phyloP scores from a whole-genome alignment of 2,888 invertebrate species.

The Andrena praecox region DNA sequence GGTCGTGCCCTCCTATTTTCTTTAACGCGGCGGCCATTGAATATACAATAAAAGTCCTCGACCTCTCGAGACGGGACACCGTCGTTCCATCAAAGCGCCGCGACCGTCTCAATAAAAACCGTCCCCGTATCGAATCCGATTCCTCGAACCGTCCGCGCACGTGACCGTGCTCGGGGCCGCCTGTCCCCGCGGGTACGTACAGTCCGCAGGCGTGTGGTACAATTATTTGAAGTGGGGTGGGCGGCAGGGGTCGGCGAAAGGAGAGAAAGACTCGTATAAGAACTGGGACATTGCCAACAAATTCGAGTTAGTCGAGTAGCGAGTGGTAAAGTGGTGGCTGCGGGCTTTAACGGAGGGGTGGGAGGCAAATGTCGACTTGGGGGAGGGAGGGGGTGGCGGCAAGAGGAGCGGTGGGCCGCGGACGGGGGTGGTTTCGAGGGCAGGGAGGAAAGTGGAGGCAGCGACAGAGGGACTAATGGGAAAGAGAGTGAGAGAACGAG shows the following conservation, averaged over 20 bases:
- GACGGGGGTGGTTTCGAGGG: neutral
- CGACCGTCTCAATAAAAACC: slow-evolving; percentile 1
- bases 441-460: slow-evolving; percentile 53
- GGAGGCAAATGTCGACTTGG: slow-evolving; percentile 74
- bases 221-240: slow-evolving; percentile 47
- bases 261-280: slow-evolving; percentile 75
- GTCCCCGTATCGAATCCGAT: slow-evolving; percentile 9
- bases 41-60: neutral
- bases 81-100: neutral
- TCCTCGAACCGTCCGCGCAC: slow-evolving; percentile 14
- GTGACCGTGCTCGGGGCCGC: slow-evolving; percentile 30
- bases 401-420: slow-evolving; percentile 1
- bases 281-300: slow-evolving; percentile 82
- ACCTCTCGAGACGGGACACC: neutral
- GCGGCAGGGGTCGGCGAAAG: slow-evolving; percentile 64
- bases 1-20: neutral
- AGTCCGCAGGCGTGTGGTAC: slow-evolving; percentile 29
- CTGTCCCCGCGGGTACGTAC: slow-evolving; percentile 17
- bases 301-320: slow-evolving; percentile 79
- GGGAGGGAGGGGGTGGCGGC: neutral
- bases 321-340: slow-evolving; percentile 79
- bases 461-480: slow-evolving; percentile 55
- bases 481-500: slow-evolving; percentile 51
- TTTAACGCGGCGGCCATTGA: neutral
- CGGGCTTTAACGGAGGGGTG: slow-evolving; percentile 63